phyloP scores from a whole-genome alignment of 1,140 invertebrate genomes.

The Heterodera carotae region DNA sequence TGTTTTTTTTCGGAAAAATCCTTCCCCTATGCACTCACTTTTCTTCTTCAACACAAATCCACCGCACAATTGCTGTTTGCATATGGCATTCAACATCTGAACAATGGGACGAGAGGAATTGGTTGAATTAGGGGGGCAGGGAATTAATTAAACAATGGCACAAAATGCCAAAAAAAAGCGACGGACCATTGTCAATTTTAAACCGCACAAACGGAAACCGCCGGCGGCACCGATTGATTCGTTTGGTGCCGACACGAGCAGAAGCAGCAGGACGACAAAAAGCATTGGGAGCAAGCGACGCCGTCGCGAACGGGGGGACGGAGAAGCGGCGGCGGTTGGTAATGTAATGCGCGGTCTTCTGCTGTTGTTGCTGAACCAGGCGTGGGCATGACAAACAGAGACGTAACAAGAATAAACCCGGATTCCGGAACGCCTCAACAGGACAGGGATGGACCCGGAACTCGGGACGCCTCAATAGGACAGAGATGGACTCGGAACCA shows the following conservation, averaged over 20 bases:
- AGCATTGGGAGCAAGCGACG: background rate
- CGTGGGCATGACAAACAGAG: too few relatives aligned
- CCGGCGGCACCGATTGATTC: background rate
- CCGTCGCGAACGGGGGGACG: background rate
- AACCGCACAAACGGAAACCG: slow-evolving; percentile 25
- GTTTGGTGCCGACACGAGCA: background rate
- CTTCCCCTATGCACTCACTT: too few relatives aligned
- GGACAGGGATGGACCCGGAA: too few relatives aligned
- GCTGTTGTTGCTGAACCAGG: background rate
- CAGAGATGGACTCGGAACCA: too few relatives aligned
- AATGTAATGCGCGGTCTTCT: too few relatives aligned
- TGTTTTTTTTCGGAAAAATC: too few relatives aligned
- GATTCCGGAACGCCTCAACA: too few relatives aligned
- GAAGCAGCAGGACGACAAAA: background rate
- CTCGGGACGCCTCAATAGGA: too few relatives aligned
- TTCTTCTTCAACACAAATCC: slow-evolving; percentile 27
- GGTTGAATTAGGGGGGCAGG: too few relatives aligned
- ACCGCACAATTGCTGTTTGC: slow-evolving; percentile 29
- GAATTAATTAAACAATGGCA: too few relatives aligned
- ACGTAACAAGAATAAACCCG: too few relatives aligned
- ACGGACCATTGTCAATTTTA: slow-evolving; percentile 25
- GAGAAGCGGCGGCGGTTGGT: background rate
- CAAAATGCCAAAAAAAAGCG: too few relatives aligned
- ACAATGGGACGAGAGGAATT: background rate
- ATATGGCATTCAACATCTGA: slow-evolving; percentile 28